These are phyloP conservation scores for Drosophila eugracilis DNA, from an alignment of 1,140 invertebrate genomes.

Conservation along the genomic window DNA sequence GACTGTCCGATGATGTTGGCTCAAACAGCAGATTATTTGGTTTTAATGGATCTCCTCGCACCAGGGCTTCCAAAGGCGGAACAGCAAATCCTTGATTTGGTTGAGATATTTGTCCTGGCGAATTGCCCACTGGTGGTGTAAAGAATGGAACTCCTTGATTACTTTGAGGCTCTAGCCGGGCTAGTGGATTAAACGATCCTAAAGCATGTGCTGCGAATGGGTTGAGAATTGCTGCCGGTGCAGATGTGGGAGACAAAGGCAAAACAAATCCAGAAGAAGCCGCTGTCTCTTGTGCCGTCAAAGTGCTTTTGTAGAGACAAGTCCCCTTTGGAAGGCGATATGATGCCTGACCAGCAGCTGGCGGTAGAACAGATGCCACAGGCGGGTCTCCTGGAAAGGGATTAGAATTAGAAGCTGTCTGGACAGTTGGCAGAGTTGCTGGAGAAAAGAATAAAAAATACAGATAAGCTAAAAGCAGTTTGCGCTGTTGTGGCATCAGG, in stretches of 20 bases:
- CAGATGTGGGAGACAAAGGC: constrained; percentile 15
- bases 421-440: background rate
- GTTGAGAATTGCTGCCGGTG: constrained; percentile 53
- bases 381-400: constrained; percentile 13
- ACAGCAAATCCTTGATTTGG: background rate
- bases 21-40: background rate
- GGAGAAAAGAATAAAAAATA: constrained; percentile 33
- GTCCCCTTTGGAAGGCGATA: constrained; percentile 81
- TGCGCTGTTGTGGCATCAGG: too few species aligned
- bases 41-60: background rate
- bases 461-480: too few species aligned
- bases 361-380: constrained; percentile 37
- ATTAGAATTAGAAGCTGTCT: constrained; percentile 8
- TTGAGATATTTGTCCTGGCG: background rate
- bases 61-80: background rate
- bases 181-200: constrained; percentile 5
- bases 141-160: constrained; percentile 6
- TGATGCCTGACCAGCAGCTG: constrained; percentile 54
- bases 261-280: constrained; percentile 15
- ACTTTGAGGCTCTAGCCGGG: background rate
- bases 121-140: background rate
- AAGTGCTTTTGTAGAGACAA: constrained; percentile 75
- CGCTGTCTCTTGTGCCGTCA: constrained; percentile 65
- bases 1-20: background rate
- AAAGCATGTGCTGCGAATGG: constrained; percentile 39